Percentiles rank a stretch among this genome's conserved stretches.
These are phyloP conservation scores for Battus philenor DNA, from an alignment of 1,140 invertebrate genomes.

Conservation along the genomic window DNA sequence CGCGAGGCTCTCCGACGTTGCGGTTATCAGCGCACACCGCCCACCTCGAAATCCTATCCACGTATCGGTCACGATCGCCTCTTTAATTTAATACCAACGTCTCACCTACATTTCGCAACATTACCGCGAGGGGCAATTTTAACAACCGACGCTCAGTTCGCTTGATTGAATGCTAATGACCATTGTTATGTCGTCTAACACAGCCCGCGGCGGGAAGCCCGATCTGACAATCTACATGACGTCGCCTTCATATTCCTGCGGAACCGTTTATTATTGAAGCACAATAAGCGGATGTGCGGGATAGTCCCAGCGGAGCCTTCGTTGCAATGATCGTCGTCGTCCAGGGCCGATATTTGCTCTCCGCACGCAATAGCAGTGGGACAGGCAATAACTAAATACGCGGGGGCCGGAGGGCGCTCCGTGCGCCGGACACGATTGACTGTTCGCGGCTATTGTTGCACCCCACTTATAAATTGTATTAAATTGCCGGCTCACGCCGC, in stretches of 20 bases:
- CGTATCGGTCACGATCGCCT: slow-evolving; percentile 10
- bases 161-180: slow-evolving; percentile 17
- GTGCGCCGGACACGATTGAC: slow-evolving; percentile 12
- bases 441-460: slow-evolving; percentile 10
- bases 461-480: slow-evolving; percentile 16
- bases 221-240: slow-evolving; percentile 9
- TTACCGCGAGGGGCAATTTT: slow-evolving; percentile 13
- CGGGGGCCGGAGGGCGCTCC: not conserved
- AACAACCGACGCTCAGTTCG: slow-evolving; percentile 1
- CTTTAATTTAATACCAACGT: slow-evolving; percentile 15
- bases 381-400: slow-evolving; percentile 12
- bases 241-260: slow-evolving; percentile 9
- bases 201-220: not conserved
- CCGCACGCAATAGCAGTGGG: not conserved
- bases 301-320: not conserved
- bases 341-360: slow-evolving; percentile 12
- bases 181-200: slow-evolving; percentile 12
- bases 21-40: not conserved
- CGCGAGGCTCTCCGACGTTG: not conserved
- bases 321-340: no score
- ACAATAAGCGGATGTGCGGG: slow-evolving; percentile 12
- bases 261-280: not conserved
- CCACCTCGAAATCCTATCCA: not conserved
- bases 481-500: slow-evolving; percentile 5
- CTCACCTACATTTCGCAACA: slow-evolving; percentile 11